phyloP scores from a whole-genome alignment of 2,113 vertebrate genomes.

The Chelonoidis abingdonii region DNA sequence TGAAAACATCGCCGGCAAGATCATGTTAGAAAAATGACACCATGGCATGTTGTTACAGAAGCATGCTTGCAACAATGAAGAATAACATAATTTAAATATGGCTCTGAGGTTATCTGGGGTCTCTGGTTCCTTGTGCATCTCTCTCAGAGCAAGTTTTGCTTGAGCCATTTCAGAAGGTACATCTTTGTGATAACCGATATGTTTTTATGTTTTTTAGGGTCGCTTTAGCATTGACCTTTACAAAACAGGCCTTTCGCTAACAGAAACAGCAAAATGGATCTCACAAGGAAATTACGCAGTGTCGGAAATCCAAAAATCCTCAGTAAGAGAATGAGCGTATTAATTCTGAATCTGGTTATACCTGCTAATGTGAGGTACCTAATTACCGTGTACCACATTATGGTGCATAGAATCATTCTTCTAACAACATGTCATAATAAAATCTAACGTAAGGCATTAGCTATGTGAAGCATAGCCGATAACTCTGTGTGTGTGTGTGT shows the following conservation, averaged over 20 bases:
- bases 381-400: background rate
- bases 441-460: background rate
- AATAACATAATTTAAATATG: background rate
- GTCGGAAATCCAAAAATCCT: constrained; percentile 89
- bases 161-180: background rate
- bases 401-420: background rate
- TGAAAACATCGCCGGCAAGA: constrained; percentile 12
- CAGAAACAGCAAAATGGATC: constrained; percentile 86
- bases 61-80: constrained; percentile 23
- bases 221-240: constrained; percentile 93
- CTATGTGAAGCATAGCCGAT: background rate
- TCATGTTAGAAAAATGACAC: constrained; percentile 57
- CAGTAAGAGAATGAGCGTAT: constrained; percentile 77
- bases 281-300: constrained; percentile 93
- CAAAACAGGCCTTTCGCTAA: constrained; percentile 90
- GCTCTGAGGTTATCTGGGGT: background rate
- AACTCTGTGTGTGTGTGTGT: background rate
- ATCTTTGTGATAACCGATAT: background rate
- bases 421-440: background rate
- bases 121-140: background rate
- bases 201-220: constrained; percentile 81
- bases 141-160: background rate
- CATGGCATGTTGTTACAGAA: background rate
- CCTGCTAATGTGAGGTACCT: background rate
- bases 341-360: background rate